phyloP scores from a whole-genome alignment of 2,113 vertebrate genomes.

The Ivindomyrus marchei region DNA sequence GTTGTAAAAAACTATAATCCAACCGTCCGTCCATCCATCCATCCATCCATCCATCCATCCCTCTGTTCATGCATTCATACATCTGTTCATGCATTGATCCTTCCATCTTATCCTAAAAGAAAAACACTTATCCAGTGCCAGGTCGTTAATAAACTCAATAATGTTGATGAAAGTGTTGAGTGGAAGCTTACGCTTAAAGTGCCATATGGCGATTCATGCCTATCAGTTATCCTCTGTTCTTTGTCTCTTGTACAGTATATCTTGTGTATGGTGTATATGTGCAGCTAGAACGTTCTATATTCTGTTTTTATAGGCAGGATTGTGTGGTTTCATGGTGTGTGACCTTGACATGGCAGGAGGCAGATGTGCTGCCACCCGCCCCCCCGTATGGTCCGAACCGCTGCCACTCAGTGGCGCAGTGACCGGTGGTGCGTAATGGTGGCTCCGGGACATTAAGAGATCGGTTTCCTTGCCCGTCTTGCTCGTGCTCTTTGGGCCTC shows the following conservation, averaged over 20 bases:
- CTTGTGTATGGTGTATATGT: neutral
- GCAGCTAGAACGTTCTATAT: neutral
- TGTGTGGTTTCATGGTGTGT: neutral
- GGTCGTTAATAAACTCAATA: neutral
- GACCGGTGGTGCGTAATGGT: neutral
- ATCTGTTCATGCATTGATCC: too few species aligned
- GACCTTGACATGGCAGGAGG: neutral
- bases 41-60: neutral
- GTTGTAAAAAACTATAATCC: neutral
- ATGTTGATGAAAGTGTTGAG: neutral
- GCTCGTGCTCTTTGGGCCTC: neutral
- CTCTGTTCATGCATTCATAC: neutral
- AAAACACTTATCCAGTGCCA: neutral
- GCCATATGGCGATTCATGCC: neutral
- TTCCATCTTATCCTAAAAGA: neutral
- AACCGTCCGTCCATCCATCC: neutral
- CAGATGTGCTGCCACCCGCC: neutral
- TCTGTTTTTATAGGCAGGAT: neutral
- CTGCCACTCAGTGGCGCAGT: neutral
- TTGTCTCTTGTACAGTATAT: neutral
- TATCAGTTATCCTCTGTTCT: neutral
- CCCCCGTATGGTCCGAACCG: neutral
- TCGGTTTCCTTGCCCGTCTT: neutral
- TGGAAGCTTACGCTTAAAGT: neutral
- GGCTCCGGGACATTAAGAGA: neutral